Evolutionary conservation across 2,888 invertebrate species (phyloP), one percentile per base, ranked within the genome.

Genomic region (Eupithecia pulchellata): DNA sequence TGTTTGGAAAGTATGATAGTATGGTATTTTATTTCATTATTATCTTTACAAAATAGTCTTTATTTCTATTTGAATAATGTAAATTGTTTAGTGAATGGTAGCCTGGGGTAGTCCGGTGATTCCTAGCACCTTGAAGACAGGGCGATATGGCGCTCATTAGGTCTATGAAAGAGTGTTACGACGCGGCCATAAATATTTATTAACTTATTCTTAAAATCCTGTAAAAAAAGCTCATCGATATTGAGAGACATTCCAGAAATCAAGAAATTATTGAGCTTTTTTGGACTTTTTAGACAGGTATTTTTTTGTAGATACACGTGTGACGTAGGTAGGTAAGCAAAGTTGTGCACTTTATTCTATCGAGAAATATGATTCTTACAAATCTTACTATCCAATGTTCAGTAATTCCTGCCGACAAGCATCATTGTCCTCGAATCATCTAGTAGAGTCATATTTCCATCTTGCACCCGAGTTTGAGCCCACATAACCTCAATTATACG

Each of bases 351-450:
- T n/a, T 42, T 20, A 42, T n/a, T n/a, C 42, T 47, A 47, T 47
- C 9, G 20, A 8, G 42, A 20, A 47, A 60, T 61, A 61, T 32
- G 30, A 60, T n/a, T 32, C 30, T 30, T n/a, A 30, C 60, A 32
- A 60, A 27, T 36, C 27, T n/a, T 60, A 20, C 8, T 64, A 64
- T 39, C 65, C 13, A 61, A 66, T 64, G 17, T 58, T 57, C 65
- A 61, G 69, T 86, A 86, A 87, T 87, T 84, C 81, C 74, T 77
- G 17, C 55, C 79, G 86, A 87, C 86, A 77, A 69, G 68, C 68
- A 9, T 80, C 77, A 83, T 88, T 88, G 86, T 87, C 68, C 75
- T 74, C 75, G 78, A 83, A 85, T 86, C 83, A 83, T 77, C 68
- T 13, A 52, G 52, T 11, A 65, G 77, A 71, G 63, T 77, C 77